A percentile compares a stretch with the other conserved stretches of the same genome.
Conservation (phyloP, 2,888 invertebrate genomes). For the Cenopis cana region DNA sequence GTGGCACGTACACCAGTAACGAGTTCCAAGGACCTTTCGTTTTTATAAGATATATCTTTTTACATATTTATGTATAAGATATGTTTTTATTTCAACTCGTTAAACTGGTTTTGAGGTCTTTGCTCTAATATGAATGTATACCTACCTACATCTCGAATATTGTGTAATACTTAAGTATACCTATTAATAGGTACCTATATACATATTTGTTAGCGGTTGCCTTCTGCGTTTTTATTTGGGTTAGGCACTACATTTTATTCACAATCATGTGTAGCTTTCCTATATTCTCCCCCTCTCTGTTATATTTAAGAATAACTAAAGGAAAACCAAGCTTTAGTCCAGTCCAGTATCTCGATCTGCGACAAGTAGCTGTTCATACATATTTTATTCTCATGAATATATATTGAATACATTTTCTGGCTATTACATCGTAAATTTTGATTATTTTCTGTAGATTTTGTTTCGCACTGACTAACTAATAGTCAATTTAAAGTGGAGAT, state of each 20-base stretch:
- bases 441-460: slow-evolving; percentile 17
- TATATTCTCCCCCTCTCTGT: too few relatives aligned
- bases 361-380: slow-evolving; percentile 64
- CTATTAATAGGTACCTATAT: too few relatives aligned
- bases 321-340: slow-evolving; percentile 41
- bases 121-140: background rate
- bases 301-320: slow-evolving; percentile 3
- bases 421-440: slow-evolving; percentile 46
- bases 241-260: too few relatives aligned
- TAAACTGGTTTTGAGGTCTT: background rate
- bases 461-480: slow-evolving; percentile 13
- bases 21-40: background rate
- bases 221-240: background rate
- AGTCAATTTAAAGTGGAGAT: slow-evolving; percentile 6
- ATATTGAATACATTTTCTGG: slow-evolving; percentile 62
- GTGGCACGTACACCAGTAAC: slow-evolving; percentile 15
- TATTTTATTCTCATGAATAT: slow-evolving; percentile 72
- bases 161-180: too few relatives aligned
- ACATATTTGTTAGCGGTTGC: too few relatives aligned
- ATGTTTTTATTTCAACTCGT: background rate
- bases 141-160: background rate
- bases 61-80: too few relatives aligned
- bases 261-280: background rate
- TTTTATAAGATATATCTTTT: background rate
- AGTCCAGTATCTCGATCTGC: slow-evolving; percentile 50